Base-by-base conservation (phyloP, 2,888 invertebrate species). In the Leptura quadrifasciata region DNA sequence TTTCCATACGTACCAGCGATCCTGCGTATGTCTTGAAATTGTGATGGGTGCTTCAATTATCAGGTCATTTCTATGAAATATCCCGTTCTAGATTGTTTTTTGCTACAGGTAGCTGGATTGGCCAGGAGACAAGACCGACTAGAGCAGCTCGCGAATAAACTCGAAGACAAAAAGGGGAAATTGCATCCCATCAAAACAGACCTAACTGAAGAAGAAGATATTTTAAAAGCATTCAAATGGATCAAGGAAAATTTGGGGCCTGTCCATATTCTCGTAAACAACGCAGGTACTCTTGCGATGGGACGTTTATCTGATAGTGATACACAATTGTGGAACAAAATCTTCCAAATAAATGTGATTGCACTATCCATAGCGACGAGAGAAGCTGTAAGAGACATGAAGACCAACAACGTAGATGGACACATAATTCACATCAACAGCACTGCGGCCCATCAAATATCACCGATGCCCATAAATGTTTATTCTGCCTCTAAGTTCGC, bases 221-320 rank as follows among this genome's bases (percentile, higher is more conserved):
- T 89, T 17, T 54, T 83, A 9, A 79, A 84, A 0, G 81, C 83
- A 6, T 88, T 89, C 64, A 72, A 84, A 18, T 85, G 85, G 83
- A 83, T 87, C n/a, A 84, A 83, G 60, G 77, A 84, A 10, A 86
- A 84, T 57, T 77, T 88, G 0, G 87, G 86, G 4, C 83, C 84
- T 4, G 83, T 88, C 8, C 84, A 87, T 61, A 83, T 88, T 35
- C 80, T 88, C 31, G 81, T 88, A 4, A 88, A 88, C 73, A 88
- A 88, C 72, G 88, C 88, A 10, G 89, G 87, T 8, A 2, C 83
- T 9, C 0, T 60, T 0, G 60, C 64, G 15, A 10, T 60, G 1
- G 80, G 77, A 15, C 74, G 69, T 24, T 75, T 86, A 35, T 72
- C 72, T n/a, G 83, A 86, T 82, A 78, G 78, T 6, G 31, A 76